Evolutionary conservation across 2,888 invertebrate genomes (phyloP).

Genomic region (Athripsodes cinereus): DNA sequence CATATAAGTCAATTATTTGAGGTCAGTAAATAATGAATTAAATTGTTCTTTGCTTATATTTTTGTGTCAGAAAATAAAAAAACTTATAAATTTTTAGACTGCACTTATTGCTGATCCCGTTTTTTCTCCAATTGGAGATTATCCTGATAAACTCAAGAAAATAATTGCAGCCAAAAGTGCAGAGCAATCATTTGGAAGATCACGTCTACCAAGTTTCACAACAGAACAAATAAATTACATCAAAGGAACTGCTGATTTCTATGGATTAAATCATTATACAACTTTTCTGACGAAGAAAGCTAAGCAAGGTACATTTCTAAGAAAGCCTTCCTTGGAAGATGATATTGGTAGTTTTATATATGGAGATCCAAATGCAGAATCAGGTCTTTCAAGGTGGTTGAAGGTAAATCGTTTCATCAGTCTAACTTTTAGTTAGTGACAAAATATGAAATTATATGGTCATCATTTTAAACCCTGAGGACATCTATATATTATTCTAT

Average conservation of each 20-base stretch:
- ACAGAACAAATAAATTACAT: slow-evolving; percentile 55
- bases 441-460: no score
- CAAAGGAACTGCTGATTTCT: slow-evolving; percentile 56
- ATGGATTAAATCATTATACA: slow-evolving; percentile 71
- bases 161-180: slow-evolving; percentile 51
- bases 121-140: slow-evolving; percentile 55
- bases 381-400: slow-evolving; percentile 10
- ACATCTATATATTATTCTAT: no score
- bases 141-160: slow-evolving; percentile 58
- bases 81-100: no score
- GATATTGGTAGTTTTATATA: slow-evolving; percentile 7
- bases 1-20: slow-evolving; percentile 43
- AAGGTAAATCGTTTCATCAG: slow-evolving; percentile 6
- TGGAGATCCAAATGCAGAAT: slow-evolving; percentile 1
- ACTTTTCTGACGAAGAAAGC: slow-evolving; percentile 30
- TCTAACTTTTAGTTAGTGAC: no score
- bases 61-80: no score
- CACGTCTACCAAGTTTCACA: slow-evolving; percentile 59
- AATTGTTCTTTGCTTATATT: no score
- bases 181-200: slow-evolving; percentile 50
- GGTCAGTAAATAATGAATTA: slow-evolving; percentile 27
- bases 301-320: neutral
- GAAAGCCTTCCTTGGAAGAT: slow-evolving; percentile 7
- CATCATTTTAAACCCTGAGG: no score
- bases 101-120: slow-evolving; percentile 66